Evolutionary conservation across 2,797 vertebrate genomes (phyloP), one percentile per base, ranked within the genome.

Genomic region (Zenarchopterus dispar): DNA sequence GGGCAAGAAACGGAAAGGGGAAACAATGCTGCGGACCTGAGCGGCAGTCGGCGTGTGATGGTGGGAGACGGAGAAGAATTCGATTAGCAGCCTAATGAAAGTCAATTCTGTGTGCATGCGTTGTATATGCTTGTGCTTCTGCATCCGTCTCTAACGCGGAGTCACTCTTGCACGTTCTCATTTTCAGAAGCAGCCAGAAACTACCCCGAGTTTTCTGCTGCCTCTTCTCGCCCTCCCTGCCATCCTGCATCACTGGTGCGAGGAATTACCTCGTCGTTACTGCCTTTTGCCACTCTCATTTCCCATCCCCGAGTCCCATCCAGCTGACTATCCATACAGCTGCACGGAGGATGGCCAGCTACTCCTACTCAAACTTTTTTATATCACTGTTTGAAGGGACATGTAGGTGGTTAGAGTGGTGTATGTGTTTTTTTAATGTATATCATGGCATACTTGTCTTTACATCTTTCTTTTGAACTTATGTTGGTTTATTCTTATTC

Each of bases 71-170:
- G 75, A 21, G 22, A 60, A 18, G 16, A 58, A 75, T 88, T 82
- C 73, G 65, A 89, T 90, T 82, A 82, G 68, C 56, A 65, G 66
- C 55, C 56, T 72, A 88, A 89, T 87, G 67, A 75, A 84, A 83
- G 70, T 70, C 60, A 44, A 19, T 15, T 4, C 53, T 36, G 16
- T 31, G 43, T 44, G 26, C 17, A n/a, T 61, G 50, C 52, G 51
- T 23, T 52, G 18, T 56, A 50, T 60, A 31, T 61, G 28, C 67
- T 9, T 65, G 24, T 66, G 50, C 63, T 23, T 57, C 44, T 51
- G 56, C 49, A 33, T 61, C 42, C 41, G 19, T 67, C 48, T 78
- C 62, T 50, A 42, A 66, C 52, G 49, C 70, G 59, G 52, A 64
- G 33, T 53, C 47, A 56, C 62, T 46, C 58, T 62, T 8, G 2